Evolutionary conservation across 2,113 vertebrate genomes (phyloP).

Genomic region (Nycticorax nycticorax): DNA sequence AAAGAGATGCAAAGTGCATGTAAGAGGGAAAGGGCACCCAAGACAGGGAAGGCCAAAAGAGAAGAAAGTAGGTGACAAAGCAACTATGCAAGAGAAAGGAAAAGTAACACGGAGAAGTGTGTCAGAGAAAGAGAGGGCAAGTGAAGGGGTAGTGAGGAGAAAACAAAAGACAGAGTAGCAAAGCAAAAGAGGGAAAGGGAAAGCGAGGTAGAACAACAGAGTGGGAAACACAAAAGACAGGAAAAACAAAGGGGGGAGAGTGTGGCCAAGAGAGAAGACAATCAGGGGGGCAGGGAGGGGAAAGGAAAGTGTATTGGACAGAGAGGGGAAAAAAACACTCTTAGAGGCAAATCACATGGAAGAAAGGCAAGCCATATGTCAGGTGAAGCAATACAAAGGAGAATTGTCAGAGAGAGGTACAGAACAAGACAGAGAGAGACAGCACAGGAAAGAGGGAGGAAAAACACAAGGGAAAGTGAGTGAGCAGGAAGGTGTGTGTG

Average conservation of each 20-base stretch:
- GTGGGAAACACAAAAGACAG: background rate
- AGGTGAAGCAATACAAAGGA: background rate
- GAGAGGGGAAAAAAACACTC: background rate
- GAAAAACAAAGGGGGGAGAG: rapidly evolving
- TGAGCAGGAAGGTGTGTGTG: rapidly evolving
- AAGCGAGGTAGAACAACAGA: background rate
- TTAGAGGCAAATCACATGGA: background rate
- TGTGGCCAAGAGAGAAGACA: background rate
- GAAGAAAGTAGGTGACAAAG: background rate
- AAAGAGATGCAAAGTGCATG: background rate
- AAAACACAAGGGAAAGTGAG: background rate
- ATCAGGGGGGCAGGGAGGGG: rapidly evolving
- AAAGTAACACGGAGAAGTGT: background rate
- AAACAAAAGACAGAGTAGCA: background rate
- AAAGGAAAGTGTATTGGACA: background rate
- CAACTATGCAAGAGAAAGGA: background rate
- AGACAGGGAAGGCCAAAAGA: background rate
- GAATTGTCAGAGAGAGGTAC: background rate
- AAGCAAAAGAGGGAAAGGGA: background rate
- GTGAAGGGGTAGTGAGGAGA: background rate
- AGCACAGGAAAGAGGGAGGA: background rate
- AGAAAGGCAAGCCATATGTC: background rate
- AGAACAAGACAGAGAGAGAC: background rate
- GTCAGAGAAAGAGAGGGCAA: background rate
- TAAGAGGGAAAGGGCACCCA: background rate